A percentile compares a stretch with the other conserved stretches of the same genome.
These are phyloP conservation scores for Remorina albescens DNA, from an alignment of 2,797 vertebrate species.

Conservation along the genomic window DNA sequence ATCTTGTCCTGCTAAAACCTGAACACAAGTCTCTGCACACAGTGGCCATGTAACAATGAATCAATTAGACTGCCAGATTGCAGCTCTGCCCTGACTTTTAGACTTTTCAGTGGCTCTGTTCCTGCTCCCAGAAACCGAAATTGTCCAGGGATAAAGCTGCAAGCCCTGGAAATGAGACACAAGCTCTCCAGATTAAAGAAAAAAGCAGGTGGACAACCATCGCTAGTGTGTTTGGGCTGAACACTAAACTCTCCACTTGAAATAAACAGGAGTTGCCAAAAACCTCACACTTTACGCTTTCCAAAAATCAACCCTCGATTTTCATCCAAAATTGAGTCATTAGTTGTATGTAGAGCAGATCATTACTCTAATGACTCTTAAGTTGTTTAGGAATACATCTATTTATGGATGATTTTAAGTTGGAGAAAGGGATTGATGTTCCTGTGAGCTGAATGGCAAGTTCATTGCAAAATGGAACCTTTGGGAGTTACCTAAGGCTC, in stretches of 20 bases:
- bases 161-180: conserved; percentile 54
- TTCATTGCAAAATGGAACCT: conserved; percentile 1
- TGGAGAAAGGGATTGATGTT: conserved; percentile 39
- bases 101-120: conserved; percentile 64
- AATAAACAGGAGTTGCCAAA: conserved; percentile 55
- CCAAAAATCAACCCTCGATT: conserved; percentile 51
- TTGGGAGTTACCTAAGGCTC: neutral
- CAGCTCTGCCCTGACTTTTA: conserved; percentile 31
- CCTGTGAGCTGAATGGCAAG: conserved; percentile 20
- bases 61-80: conserved; percentile 14
- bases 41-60: conserved; percentile 26
- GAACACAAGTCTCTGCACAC: conserved; percentile 12
- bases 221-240: conserved; percentile 10
- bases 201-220: conserved; percentile 31
- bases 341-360: conserved; percentile 49
- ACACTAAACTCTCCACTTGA: conserved; percentile 40
- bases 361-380: conserved; percentile 67
- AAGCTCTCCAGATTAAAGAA: conserved; percentile 38
- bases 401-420: conserved; percentile 55
- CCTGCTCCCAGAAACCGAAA: conserved; percentile 67
- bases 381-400: conserved; percentile 62
- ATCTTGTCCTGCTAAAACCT: conserved; percentile 4
- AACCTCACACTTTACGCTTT: conserved; percentile 18
- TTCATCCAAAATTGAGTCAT: conserved; percentile 53
- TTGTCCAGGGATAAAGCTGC: conserved; percentile 58